phyloP scores from a whole-genome alignment of 1,140 invertebrate species.

The Pseudobourletiella spinata region DNA sequence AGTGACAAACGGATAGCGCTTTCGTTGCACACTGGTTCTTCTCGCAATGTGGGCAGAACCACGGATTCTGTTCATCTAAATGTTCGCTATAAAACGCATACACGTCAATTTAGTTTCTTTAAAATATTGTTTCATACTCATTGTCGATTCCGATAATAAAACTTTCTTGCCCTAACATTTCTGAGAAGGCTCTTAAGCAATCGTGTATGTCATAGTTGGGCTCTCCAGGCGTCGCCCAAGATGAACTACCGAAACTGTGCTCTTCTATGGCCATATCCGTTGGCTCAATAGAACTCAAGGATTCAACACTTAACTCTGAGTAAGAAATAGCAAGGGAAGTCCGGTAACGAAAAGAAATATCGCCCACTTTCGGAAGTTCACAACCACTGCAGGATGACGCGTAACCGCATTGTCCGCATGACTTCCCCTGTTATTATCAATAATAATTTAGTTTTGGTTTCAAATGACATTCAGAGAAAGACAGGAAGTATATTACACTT shows the following conservation, averaged over 20 bases:
- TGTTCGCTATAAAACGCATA: slow-evolving; percentile 47
- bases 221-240: slow-evolving; percentile 7
- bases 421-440: slow-evolving; percentile 54
- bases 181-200: slow-evolving; percentile 59
- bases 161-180: slow-evolving; percentile 51
- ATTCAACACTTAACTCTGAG: slow-evolving; percentile 32
- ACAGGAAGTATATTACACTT: too few relatives aligned
- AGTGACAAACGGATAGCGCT: slow-evolving; percentile 58
- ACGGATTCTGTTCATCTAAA: slow-evolving; percentile 60
- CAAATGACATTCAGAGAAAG: too few relatives aligned
- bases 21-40: slow-evolving; percentile 60
- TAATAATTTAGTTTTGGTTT: too few relatives aligned
- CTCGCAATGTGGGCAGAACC: slow-evolving; percentile 59
- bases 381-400: slow-evolving; percentile 54
- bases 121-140: too few relatives aligned
- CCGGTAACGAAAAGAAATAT: slow-evolving; percentile 47
- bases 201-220: slow-evolving; percentile 51
- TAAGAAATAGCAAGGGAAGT: slow-evolving; percentile 53
- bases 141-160: too few relatives aligned
- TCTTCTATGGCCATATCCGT: slow-evolving; percentile 21
- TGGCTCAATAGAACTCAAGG: slow-evolving; percentile 20
- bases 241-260: background rate
- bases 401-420: slow-evolving; percentile 56
- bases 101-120: background rate
- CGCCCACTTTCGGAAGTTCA: slow-evolving; percentile 45